Conservation (phyloP, 2,797 vertebrate species). For the Gouania willdenowi region DNA sequence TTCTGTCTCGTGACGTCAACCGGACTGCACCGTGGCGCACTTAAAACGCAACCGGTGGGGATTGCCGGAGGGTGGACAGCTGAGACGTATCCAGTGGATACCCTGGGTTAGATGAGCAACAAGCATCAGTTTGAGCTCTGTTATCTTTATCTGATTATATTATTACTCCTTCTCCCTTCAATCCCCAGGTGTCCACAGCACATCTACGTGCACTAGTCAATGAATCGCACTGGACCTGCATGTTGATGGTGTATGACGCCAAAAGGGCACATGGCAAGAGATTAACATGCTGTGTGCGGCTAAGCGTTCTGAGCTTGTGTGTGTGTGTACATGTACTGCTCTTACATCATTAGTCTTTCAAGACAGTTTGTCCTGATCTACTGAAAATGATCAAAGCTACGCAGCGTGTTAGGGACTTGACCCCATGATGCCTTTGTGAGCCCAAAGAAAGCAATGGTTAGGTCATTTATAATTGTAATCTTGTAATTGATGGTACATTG, state of each 20-base stretch:
- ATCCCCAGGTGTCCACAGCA: neutral
- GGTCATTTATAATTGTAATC: too few species aligned
- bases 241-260: constrained; percentile 61
- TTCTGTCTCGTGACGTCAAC: too few species aligned
- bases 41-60: too few species aligned
- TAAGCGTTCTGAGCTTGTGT: constrained; percentile 29
- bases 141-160: constrained; percentile 27
- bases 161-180: constrained; percentile 12
- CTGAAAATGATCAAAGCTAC: constrained; percentile 1
- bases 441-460: too few species aligned
- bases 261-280: constrained; percentile 60
- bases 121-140: constrained; percentile 13
- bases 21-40: too few species aligned
- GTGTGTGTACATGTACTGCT: too few species aligned
- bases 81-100: too few species aligned
- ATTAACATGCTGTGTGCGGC: constrained; percentile 52
- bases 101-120: too few species aligned
- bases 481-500: too few species aligned
- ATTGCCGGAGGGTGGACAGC: too few species aligned
- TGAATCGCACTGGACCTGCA: constrained; percentile 47
- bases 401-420: too few species aligned
- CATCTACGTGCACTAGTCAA: constrained; percentile 16
- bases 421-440: neutral
- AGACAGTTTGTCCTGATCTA: constrained; percentile 26
- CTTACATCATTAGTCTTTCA: constrained; percentile 21